Evolutionary conservation across 2,888 invertebrate genomes (phyloP), one percentile per base, ranked within the genome.

Genomic region (Dolichopus griseipennis): DNA sequence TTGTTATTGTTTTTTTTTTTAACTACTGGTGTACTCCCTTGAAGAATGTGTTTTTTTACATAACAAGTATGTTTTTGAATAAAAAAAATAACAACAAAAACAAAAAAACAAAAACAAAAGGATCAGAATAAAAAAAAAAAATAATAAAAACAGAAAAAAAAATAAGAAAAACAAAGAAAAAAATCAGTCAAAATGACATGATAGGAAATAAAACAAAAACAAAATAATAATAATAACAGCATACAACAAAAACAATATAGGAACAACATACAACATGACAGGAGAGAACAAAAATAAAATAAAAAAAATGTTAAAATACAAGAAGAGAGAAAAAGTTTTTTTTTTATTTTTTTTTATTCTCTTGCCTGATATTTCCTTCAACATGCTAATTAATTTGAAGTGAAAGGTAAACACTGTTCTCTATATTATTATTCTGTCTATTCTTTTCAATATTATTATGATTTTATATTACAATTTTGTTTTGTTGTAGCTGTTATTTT

Each of bases 371-470:
- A 12, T 37, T 7, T 37, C n/a, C 52, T 52, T 52, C 52, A 52
- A 52, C 52, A 52, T 52, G 52, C 52, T 52, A 52, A 52, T 52
- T 52, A 52, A 52, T 52, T 52, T 52, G 52, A 52, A 52, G 52
- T 52, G 52, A 52, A 52, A 52, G 52, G 15, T 52, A 52, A 52
- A 52, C 52, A 52, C 18, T 18, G 18, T 52, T 52, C n/a, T 52
- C 9, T 52, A 52, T 27, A 4, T 27, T 27, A 27, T 52, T 52
- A 52, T 52, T 15, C 52, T 52, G 52, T 52, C 52, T 52, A 52
- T 52, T 18, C 52, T 18, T 52, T 52, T 27, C 27, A 37, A 37
- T 37, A 37, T 37, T 37, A 37, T 37, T 7, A 52, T 6, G 52
- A 4, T 10, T 18, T 12, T 52, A 12, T 52, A 12, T 9, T 2